Evolutionary conservation across 2,113 vertebrate species (phyloP), one percentile per base, ranked within the genome.

Genomic region (Perca fluviatilis): DNA sequence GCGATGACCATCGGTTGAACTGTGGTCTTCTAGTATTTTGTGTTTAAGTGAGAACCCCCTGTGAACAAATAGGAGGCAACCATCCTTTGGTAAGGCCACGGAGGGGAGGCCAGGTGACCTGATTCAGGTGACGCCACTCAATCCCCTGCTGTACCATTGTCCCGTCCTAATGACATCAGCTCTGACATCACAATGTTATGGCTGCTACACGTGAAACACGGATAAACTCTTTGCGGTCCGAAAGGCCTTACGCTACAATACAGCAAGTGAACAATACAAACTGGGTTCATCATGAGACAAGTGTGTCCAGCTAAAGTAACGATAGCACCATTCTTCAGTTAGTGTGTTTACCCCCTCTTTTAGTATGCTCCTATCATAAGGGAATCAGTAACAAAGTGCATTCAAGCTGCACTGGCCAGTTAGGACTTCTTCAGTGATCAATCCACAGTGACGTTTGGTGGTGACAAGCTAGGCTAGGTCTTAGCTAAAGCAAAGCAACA

Each of bases 241-340:
- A 63, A 30, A 40, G 79, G 77, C 84, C 77, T 82, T 36, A 76
- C 87, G 91, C 91, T 91, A 93, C 89, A 88, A 86, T 83, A 89
- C 77, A 89, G 88, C 82, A 87, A 86, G 82, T 89, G 89, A 86
- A 86, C 67, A 70, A 73, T 79, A 86, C 84, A 90, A 87, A 89
- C 78, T 68, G 84, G 82, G 71, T 89, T 88, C 15, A 16, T 83
- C 57, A 76, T 58, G 74, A 84, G 67, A 86, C 50, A 84, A 51
- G 12, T 2, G 67, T 61, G 83, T 89, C 75, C 49, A 33, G 74
- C 82, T 87, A 88, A 83, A 84, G 82, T 80, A 86, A 89, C 56
- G 87, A 90, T 91, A 93, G 95, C 94, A 95, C 94, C 93, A 92
- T 91, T 94, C 85, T 86, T 93, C 87, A 91, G 86, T 90, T 85